A percentile compares a stretch with the other conserved stretches of the same genome.
Conservation (phyloP, 2,888 invertebrate genomes). For the Pristionchus maxplancki region DNA sequence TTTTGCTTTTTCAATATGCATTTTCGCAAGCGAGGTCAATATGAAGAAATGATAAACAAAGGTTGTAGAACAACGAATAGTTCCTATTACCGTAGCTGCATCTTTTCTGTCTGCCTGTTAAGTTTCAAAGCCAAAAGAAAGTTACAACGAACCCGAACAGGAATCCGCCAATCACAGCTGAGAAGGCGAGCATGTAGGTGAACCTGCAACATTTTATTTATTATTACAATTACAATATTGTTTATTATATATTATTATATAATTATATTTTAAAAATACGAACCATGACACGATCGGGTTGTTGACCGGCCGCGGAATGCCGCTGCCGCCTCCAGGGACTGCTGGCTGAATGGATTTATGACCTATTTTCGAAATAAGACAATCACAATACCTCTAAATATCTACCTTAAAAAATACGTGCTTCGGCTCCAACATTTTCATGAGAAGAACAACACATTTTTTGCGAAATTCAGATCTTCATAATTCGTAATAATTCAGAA, state of each 20-base stretch:
- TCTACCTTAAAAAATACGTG: too few species aligned
- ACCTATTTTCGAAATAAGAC: neutral
- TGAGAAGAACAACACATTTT: too few species aligned
- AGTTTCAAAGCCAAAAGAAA: neutral
- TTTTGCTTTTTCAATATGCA: too few species aligned
- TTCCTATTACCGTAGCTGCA: too few species aligned
- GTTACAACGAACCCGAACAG: slow-evolving; percentile 33
- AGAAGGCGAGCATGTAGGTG: slow-evolving; percentile 66
- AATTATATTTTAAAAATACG: neutral
- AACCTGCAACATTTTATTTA: slow-evolving; percentile 49
- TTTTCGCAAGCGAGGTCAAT: too few species aligned
- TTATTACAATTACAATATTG: too few species aligned
- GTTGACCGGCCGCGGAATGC: neutral
- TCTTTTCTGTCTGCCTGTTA: too few species aligned
- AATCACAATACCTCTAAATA: neutral
- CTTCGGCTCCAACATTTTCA: too few species aligned
- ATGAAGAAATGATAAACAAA: too few species aligned
- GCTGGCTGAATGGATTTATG: slow-evolving; percentile 1
- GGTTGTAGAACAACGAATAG: too few species aligned
- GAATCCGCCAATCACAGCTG: slow-evolving; percentile 65
- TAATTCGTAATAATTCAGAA: neutral
- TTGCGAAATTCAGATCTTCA: too few species aligned
- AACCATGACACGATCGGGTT: slow-evolving; percentile 26
- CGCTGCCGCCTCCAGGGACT: slow-evolving; percentile 15
- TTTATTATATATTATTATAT: too few species aligned